A percentile compares a stretch with the other conserved stretches of the same genome.
phyloP scores from a whole-genome alignment of 2,113 vertebrate species.

The Strix uralensis region DNA sequence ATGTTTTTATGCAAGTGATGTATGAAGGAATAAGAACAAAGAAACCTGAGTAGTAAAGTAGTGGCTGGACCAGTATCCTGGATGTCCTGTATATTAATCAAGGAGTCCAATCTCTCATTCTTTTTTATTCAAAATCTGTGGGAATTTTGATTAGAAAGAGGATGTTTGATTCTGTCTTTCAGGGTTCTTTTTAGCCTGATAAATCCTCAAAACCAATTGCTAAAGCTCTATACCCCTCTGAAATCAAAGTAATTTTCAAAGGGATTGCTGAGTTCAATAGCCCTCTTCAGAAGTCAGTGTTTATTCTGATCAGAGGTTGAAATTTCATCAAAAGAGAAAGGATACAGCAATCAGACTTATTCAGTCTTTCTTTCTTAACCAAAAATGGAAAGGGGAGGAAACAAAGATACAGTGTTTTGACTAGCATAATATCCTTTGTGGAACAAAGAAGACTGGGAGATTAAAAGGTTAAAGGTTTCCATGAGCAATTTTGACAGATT shows the following conservation, averaged over 20 bases:
- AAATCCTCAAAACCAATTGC: not conserved
- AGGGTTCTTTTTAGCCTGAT: not conserved
- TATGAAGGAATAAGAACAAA: not conserved
- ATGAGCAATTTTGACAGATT: not conserved
- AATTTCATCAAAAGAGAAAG: conserved; percentile 11
- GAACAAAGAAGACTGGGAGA: not conserved
- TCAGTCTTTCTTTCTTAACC: not conserved
- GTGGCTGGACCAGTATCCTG: not conserved
- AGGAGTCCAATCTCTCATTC: not conserved
- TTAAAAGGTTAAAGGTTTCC: conserved; percentile 22
- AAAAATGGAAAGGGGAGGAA: not conserved
- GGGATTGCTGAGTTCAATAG: not conserved
- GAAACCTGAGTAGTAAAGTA: not conserved
- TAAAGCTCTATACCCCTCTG: not conserved
- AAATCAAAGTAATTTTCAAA: conserved; percentile 33
- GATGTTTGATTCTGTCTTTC: not conserved
- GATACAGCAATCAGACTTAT: not conserved
- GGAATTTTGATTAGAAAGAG: not conserved
- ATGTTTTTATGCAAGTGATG: not conserved
- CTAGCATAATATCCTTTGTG: not conserved
- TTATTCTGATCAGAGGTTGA: not conserved
- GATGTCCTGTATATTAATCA: not conserved
- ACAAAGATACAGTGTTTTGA: not conserved
- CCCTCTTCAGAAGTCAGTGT: not conserved
- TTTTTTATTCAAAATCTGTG: not conserved